These are phyloP conservation scores for Diploptera punctata DNA, from an alignment of 2,888 invertebrate species.

Conservation along the genomic window DNA sequence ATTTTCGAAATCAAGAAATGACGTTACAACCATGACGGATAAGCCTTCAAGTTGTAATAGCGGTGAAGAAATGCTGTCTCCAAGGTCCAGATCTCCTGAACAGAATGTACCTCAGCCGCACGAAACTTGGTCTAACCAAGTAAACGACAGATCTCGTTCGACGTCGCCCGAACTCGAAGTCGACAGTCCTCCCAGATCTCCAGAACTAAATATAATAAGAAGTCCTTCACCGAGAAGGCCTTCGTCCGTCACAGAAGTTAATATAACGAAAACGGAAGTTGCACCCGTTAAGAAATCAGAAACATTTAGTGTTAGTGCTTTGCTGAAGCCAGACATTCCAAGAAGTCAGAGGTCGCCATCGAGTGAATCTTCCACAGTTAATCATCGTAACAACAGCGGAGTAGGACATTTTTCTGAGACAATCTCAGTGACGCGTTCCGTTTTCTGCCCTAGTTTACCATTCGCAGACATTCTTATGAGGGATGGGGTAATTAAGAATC, in stretches of 20 bases:
- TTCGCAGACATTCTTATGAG: constrained; percentile 63
- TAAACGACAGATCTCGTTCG: constrained; percentile 48
- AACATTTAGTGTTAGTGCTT: constrained; percentile 83
- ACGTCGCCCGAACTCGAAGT: constrained; percentile 76
- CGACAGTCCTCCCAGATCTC: constrained; percentile 69
- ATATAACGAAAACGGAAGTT: background rate
- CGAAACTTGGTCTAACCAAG: constrained; percentile 41
- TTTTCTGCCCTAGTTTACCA: constrained; percentile 66
- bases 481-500: constrained; percentile 51
- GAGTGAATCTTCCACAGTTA: background rate
- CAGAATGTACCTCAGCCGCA: constrained; percentile 46
- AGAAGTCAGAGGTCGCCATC: constrained; percentile 54
- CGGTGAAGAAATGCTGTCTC: constrained; percentile 44
- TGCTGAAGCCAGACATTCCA: constrained; percentile 80
- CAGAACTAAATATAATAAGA: background rate
- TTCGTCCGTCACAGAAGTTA: constrained; percentile 11
- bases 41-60: constrained; percentile 50
- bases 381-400: background rate
- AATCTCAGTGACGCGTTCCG: constrained; percentile 63
- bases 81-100: background rate
- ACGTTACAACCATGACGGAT: constrained; percentile 62
- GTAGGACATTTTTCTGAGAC: constrained; percentile 54
- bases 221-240: constrained; percentile 3
- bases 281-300: constrained; percentile 73
- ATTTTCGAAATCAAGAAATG: constrained; percentile 51